Conservation (phyloP, 2,888 invertebrate genomes). For the Thymelicus sylvestris region DNA sequence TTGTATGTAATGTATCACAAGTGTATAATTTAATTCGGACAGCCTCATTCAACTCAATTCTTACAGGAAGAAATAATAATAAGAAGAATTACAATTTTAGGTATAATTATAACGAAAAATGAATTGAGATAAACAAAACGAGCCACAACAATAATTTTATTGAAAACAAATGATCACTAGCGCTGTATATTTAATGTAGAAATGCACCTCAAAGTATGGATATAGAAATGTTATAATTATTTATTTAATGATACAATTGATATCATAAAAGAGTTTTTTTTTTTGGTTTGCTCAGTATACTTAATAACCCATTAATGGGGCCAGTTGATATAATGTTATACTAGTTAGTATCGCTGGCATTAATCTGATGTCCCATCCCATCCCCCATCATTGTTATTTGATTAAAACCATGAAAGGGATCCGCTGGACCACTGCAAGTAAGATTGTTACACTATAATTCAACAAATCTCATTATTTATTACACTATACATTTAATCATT, state of each 20-base stretch:
- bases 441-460: background rate
- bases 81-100: too few relatives aligned
- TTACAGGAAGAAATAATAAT: background rate
- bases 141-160: constrained; percentile 13
- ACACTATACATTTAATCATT: background rate
- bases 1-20: constrained; percentile 9
- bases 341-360: too few relatives aligned
- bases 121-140: constrained; percentile 26
- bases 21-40: constrained; percentile 11
- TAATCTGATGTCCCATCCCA: too few relatives aligned
- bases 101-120: too few relatives aligned
- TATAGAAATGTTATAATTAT: constrained; percentile 5
- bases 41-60: constrained; percentile 29
- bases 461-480: background rate
- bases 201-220: constrained; percentile 19
- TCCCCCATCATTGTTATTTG: too few relatives aligned
- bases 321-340: too few relatives aligned
- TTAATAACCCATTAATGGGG: too few relatives aligned
- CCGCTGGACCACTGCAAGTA: background rate
- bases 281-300: background rate
- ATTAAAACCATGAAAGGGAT: too few relatives aligned
- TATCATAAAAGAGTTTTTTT: constrained; percentile 24
- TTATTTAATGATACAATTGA: constrained; percentile 24
- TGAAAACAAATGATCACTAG: constrained; percentile 10
- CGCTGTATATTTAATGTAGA: background rate